Conservation (phyloP, 1,140 invertebrate species). For the Monochamus saltuarius region DNA sequence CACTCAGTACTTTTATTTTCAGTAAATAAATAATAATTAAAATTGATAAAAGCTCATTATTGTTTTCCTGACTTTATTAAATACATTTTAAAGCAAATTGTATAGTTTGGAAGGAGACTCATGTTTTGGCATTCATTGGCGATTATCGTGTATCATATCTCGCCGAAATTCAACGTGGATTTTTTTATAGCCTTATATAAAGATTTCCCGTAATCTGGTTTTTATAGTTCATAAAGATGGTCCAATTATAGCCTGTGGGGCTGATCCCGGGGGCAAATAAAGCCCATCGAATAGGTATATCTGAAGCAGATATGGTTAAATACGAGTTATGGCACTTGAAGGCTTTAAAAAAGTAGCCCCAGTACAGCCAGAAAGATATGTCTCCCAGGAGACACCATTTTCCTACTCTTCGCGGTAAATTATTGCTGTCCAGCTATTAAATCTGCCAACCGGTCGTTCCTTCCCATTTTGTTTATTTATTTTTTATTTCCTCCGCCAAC, state of each 20-base stretch:
- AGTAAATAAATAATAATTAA: no score
- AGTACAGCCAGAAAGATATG: slow-evolving; percentile 33
- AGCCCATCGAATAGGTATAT: slow-evolving; percentile 32
- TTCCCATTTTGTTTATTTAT: slow-evolving; percentile 30
- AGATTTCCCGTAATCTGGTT: slow-evolving; percentile 28
- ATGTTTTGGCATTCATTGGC: no score
- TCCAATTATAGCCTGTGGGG: slow-evolving; percentile 31
- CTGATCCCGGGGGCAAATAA: slow-evolving; percentile 26
- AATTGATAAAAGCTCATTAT: no score
- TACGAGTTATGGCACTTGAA: slow-evolving; percentile 34
- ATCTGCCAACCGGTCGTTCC: slow-evolving; percentile 30
- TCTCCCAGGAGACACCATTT: slow-evolving; percentile 25
- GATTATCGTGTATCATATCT: no score
- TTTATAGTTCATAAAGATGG: slow-evolving; percentile 34
- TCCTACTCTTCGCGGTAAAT: slow-evolving; percentile 27
- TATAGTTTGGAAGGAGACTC: no score
- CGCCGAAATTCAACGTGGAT: no score
- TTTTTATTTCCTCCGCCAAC: slow-evolving; percentile 12
- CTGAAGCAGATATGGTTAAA: slow-evolving; percentile 30
- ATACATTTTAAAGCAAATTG: no score
- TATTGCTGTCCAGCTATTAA: slow-evolving; percentile 36
- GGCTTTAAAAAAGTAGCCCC: slow-evolving; percentile 26
- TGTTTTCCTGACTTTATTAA: no score
- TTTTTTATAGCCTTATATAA: slow-evolving; percentile 14
- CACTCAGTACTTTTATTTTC: no score